Evolutionary conservation across 2,888 invertebrate species (phyloP), one percentile per base, ranked within the genome.

Genomic region (Acanthacorydalis orientalis): DNA sequence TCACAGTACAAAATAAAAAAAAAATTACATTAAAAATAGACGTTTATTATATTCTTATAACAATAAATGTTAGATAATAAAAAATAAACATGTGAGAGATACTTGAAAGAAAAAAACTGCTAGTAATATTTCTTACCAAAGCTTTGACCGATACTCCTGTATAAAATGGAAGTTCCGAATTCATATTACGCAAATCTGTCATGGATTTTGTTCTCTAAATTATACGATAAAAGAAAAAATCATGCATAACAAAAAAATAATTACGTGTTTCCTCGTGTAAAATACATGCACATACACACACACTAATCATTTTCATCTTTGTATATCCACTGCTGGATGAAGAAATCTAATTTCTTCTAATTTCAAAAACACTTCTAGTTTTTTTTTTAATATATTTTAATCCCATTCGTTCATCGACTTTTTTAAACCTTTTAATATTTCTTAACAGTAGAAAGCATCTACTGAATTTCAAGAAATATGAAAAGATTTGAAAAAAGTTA

Each of bases 91-190:
- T 38, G 33, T n/a, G 12, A 39, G 44, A 14, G 42, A 40, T 46
- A 50, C 23, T n/a, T 33, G 14, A 38, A 2, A 46, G 35, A 6
- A 10, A 37, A 15, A 43, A 16, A 43, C 1, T 32, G 12, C 7
- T 15, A 51, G 43, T 48, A 49, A 49, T 53, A 56, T 57, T 65
- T 65, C 76, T 76, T 74, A 77, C 77, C 71, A 77, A 69, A 56
- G 70, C 68, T 64, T 69, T 71, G 55, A 77, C 77, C 57, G 74
- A 75, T 49, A 77, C 75, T 57, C 74, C 73, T 54, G 67, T 66
- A 64, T 72, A 72, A 54, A 74, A 69, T 58, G 50, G 44, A 46
- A 50, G 49, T 40, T 54, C 49, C 37, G 14, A 37, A 38, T 41
- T 41, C 49, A 60, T 60, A 51, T 61, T 53, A 54, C 61, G 59